Evolutionary conservation across 1,140 invertebrate genomes (phyloP), one percentile per base, ranked within the genome.

Genomic region (Drosophila pruinosa): DNA sequence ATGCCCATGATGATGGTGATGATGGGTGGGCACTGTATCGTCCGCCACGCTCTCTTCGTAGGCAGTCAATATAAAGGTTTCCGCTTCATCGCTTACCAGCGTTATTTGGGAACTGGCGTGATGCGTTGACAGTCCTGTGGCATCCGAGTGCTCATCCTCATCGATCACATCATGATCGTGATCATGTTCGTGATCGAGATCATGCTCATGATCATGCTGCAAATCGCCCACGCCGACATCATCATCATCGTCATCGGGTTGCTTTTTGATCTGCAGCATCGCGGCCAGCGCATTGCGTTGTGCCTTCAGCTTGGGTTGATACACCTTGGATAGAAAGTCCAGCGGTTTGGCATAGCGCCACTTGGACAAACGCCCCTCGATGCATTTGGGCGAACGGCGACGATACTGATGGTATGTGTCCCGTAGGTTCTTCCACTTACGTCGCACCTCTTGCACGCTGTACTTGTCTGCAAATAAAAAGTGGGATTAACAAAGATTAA

Each of bases 341-440:
- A 91, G 48, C 28, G 88, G 86, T 36, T 89, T 90, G 24, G 89
- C 89, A 38, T 91, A 91, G 0, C 89, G 89, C 89, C 89, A 91
- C 47, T 91, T 91, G 8, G 89, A 90, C 10, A 91, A 36, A 1
- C 83, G 67, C 0, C 89, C 89, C 58, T 90, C 89, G 12, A 89
- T 80, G 39, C 73, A 77, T 53, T 91, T 91, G 15, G 82, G 82
- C 21, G 90, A 89, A n/a, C 89, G 89, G 4, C 90, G 69, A 1
- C 89, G 85, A 64, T 91, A 91, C 48, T 91, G 89, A 63, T 91
- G 89, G 57, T 90, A 91, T 3, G 89, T 91, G 57, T 91, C 89
- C 15, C 89, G 58, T 1, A 91, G 69, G 39, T 91, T 91, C 63
- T 91, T 91, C 89, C 89, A 91, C 62, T 91, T 91, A 17, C 89